Conservation (phyloP, 1,140 invertebrate genomes). For the Eumaeus atala region DNA sequence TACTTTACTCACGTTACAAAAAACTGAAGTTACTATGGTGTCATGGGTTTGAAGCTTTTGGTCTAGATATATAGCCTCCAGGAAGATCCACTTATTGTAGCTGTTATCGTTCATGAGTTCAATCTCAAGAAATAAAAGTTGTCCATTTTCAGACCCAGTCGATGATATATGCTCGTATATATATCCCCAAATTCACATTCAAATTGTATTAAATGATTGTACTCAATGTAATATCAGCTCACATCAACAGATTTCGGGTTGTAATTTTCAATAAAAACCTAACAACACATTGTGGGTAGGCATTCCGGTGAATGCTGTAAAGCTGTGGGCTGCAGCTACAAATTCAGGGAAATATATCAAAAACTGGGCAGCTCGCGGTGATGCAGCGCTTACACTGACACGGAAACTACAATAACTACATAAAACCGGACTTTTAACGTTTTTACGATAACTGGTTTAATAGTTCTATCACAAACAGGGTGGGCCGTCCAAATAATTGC, state of each 20-base stretch:
- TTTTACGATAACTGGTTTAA: too few species aligned
- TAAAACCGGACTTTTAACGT: background rate
- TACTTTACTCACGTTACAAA: too few species aligned
- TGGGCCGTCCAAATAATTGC: too few species aligned
- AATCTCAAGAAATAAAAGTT: too few species aligned
- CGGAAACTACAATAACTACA: background rate
- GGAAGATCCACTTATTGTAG: too few species aligned
- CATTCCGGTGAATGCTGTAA: conserved; percentile 62
- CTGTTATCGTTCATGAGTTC: too few species aligned
- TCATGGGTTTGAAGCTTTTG: too few species aligned
- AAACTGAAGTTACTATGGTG: too few species aligned
- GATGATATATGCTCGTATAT: too few species aligned
- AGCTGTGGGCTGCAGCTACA: conserved; percentile 44
- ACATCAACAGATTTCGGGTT: conserved; percentile 10
- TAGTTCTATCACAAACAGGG: too few species aligned
- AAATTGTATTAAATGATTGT: background rate
- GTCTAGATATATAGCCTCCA: too few species aligned
- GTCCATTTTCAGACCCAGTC: too few species aligned
- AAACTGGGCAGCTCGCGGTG: conserved; percentile 47
- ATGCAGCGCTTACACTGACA: background rate
- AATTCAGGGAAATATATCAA: conserved; percentile 55
- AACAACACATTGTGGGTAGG: conserved; percentile 58
- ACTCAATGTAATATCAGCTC: conserved; percentile 12
- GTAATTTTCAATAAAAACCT: conserved; percentile 60
- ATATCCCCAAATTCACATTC: background rate